Evolutionary conservation across 2,888 invertebrate species (phyloP), one percentile per base, ranked within the genome.

Genomic region (Perizoma flavofasciatum): DNA sequence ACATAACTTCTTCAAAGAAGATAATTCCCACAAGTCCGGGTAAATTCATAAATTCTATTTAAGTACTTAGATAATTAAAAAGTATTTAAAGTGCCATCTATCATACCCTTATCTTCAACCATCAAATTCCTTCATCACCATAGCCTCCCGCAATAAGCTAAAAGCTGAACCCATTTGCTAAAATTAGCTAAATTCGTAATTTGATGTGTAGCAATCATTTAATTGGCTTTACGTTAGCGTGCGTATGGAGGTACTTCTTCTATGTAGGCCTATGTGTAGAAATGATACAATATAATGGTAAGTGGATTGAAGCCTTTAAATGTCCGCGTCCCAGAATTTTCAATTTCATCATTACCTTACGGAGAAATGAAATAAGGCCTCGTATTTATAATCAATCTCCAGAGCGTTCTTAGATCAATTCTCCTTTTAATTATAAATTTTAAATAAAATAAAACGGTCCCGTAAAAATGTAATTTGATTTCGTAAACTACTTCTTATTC

Each of bases 131-230:
- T 61, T 61, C 52, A 55, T 41, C 6, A 41, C 41, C 41, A 22
- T 22, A 22, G 11, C 46, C 53, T 54, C 54, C 57, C 41, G 37
- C 41, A 63, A 59, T 65, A 60, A 48, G 59, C 54, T 60, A 58
- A 65, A 50, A 65, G 50, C 44, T 41, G n/a, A 37, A 6, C 37
- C n/a, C 58, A 66, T 63, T 68, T 61, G 59, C 47, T 49, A 48
- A 59, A 66, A 62, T 64, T 62, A 62, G 56, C 61, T 52, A 55
- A 55, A 62, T 57, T 55, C 60, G 41, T 47, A 11, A 61, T 53
- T 59, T 47, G 46, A 5, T 49, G 44, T 22, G 35, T 40, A 59
- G 34, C 62, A 60, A 64, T 62, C 62, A 46, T 64, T 62, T 62
- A 59, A 66, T 63, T 60, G 62, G 58, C 51, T 62, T 46, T 33